Evolutionary conservation across 1,140 invertebrate genomes (phyloP).

Genomic region (Meloidogyne hapla): DNA sequence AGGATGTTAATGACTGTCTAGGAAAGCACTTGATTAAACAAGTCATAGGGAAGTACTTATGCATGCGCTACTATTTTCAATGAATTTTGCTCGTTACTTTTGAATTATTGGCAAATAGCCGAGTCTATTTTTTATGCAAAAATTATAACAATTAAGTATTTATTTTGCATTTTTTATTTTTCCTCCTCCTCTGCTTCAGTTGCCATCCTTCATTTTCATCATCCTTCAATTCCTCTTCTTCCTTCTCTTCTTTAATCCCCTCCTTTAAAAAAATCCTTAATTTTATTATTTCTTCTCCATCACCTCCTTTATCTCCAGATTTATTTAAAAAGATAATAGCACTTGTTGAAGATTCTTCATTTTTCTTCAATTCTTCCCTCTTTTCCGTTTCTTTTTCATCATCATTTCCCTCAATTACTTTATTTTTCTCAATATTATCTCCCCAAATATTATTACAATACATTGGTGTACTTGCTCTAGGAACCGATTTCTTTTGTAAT

Average conservation of each 20-base stretch:
- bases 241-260: slow-evolving; percentile 67
- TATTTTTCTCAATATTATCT: slow-evolving; percentile 4
- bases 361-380: not conserved
- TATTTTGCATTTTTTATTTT: slow-evolving; percentile 6
- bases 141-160: not conserved
- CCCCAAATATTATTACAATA: not conserved
- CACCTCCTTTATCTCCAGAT: not conserved
- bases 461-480: slow-evolving; percentile 7
- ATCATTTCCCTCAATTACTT: not conserved
- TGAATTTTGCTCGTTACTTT: not conserved
- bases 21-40: not conserved
- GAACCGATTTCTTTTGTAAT: slow-evolving; percentile 10
- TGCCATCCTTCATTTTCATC: slow-evolving; percentile 25
- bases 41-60: not conserved
- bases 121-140: not conserved
- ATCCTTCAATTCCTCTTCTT: slow-evolving; percentile 76
- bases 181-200: slow-evolving; percentile 20
- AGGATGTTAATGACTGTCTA: not conserved
- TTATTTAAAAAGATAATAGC: slow-evolving; percentile 71
- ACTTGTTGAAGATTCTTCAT: not conserved
- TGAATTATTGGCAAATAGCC: not conserved
- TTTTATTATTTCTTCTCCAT: not conserved
- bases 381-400: slow-evolving; percentile 12
- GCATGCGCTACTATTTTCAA: not conserved
- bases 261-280: not conserved